Evolutionary conservation across 2,113 vertebrate species (phyloP), one percentile per base, ranked within the genome.

Genomic region (Hippoglossus stenolepis): DNA sequence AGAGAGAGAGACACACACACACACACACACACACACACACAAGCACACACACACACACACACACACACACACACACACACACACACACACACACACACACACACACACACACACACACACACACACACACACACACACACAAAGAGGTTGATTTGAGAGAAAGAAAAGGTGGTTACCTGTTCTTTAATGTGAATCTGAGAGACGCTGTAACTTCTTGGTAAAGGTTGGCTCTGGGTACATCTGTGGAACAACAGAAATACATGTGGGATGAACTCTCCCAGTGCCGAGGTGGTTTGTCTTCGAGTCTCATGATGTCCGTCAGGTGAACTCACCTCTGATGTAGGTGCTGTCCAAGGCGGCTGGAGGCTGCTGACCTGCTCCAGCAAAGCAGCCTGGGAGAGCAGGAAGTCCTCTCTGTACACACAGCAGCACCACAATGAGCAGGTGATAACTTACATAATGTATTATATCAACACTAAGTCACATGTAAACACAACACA

Each of bases 131-230:
- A n/a, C n/a, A 54, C 31, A 35, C 21, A 7, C 11, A 23, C 21
- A 66, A 17, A 53, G 4, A 45, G 35, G n/a, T n/a, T n/a, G n/a
- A n/a, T n/a, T n/a, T n/a, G 2, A 14, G n/a, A 2, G 5, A 14
- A 21, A 21, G 13, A 28, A 14, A 4, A 18, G 8, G n/a, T 0
- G 0, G 9, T 54, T 94, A 98, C 98, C 96, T 99, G 97, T 89
- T 99, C 95, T 88, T 96, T 95, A 83, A 99, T 96, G 92, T 98
- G 97, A 87, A 99, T 94, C 85, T 98, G 96, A 28, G 97, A 99
- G 94, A 1, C 93, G 93, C 90, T 98, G 97, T 20, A 99, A 92
- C 86, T 95, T 96, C n/a, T n/a, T n/a, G n/a, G n/a, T n/a, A n/a
- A n/a, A n/a, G 68, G 95, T 93, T 9, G 96, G 96, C 26, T 97